Base-by-base conservation (phyloP, 2,113 vertebrate species). In the Oryzias melastigma region DNA sequence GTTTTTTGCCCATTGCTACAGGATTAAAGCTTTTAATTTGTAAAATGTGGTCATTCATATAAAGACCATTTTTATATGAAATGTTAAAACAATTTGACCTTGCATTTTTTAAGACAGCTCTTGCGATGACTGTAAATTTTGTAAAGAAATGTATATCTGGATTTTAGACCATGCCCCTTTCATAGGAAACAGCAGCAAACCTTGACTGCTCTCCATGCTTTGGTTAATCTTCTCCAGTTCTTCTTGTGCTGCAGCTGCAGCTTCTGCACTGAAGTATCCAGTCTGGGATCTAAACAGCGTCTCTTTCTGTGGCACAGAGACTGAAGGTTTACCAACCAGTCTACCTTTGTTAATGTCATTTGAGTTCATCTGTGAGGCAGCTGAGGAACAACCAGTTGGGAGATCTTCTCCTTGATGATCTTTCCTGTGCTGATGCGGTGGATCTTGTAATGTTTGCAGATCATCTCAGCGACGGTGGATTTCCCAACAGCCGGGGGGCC, bases 401-500 rank as follows among this genome's bases (percentile, higher is more conserved):
- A 55, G 27, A 95, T 89, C 79, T 88, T 92, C 66, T 98, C 95
- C 1, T 92, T 46, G 15, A 95, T 86, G 14, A 90, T 79, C 1
- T 92, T 89, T 48, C 89, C 91, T 58, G 90, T 58, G 24, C 82
- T 89, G 61, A 99, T 78, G 81, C 95, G 91, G 63, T 95, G 93
- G 15, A 98, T 71, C 55, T 88, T 92, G 89, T 98, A 99, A 85
- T 92, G 54, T 48, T 81, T 86, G 80, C 93, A 92, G 50, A 99
- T 68, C 35, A 87, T 90, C 66, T 87, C 76, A 0, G 95, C 83
- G 16, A 96, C 58, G 0, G 90, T 93, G 50, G 93, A 93, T 83
- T 99, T 98, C 1, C 97, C 96, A 65, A 91, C 93, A 0, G 90
- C 94, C 0, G 96, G 95, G 46, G 96, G 95, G n/a, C 96, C 97